A percentile compares a stretch with the other conserved stretches of the same genome.
These are phyloP conservation scores for Scalopus aquaticus DNA, from an alignment of 2,113 vertebrate genomes.

Conservation along the genomic window DNA sequence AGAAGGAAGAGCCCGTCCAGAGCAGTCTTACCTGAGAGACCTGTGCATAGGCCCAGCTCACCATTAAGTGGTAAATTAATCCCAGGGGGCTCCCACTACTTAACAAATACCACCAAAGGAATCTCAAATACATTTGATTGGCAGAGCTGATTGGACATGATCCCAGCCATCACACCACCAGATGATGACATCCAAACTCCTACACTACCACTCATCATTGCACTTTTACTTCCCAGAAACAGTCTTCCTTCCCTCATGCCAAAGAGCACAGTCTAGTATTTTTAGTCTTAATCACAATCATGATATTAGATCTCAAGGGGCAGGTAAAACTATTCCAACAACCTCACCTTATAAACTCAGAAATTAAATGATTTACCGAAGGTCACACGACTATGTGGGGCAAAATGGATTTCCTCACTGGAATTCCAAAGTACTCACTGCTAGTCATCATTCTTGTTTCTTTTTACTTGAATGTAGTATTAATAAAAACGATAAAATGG, in stretches of 20 bases:
- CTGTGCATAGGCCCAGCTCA: not conserved
- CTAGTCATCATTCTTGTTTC: not conserved
- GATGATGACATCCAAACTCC: too few relatives aligned
- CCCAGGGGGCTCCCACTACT: not conserved
- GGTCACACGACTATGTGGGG: too few relatives aligned
- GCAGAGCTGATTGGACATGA: not conserved
- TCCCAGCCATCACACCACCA: too few relatives aligned
- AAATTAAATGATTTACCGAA: not conserved
- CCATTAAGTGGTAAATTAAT: not conserved
- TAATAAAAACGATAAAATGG: not conserved
- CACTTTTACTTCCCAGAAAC: not conserved
- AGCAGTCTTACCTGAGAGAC: too few relatives aligned
- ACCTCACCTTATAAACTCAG: not conserved
- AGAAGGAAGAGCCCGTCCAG: accelerated
- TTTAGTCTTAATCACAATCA: not conserved
- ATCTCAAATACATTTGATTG: not conserved
- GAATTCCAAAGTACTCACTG: not conserved
- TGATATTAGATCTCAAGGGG: not conserved
- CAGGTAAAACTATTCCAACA: not conserved
- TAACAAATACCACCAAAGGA: not conserved
- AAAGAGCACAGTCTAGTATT: not conserved
- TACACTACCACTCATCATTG: accelerated
- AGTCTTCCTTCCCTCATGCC: not conserved
- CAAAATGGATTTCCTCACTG: not conserved
- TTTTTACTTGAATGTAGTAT: not conserved